Percentiles rank a stretch among this genome's conserved stretches.
Evolutionary conservation across 2,888 invertebrate genomes (phyloP).

Genomic region (Pegoplata infirma): DNA sequence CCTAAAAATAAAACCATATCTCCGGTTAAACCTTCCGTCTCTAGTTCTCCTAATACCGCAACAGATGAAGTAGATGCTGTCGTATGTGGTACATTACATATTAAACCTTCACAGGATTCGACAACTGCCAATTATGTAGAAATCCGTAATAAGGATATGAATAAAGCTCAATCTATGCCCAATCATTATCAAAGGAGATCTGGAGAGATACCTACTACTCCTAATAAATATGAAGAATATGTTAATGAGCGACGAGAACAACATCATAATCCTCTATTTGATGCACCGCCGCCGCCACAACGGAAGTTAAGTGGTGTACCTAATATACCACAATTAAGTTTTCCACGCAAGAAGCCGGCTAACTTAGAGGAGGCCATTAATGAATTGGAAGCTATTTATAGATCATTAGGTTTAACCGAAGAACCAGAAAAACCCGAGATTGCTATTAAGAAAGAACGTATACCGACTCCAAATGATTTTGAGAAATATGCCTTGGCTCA

Average conservation of each 20-base stretch:
- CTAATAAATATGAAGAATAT: constrained; percentile 77
- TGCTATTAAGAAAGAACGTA: constrained; percentile 65
- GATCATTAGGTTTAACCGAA: constrained; percentile 91
- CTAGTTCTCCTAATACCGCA: constrained; percentile 1
- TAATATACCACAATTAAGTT: constrained; percentile 71
- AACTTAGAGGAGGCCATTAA: constrained; percentile 92
- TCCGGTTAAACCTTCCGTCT: neutral
- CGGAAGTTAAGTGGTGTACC: constrained; percentile 68
- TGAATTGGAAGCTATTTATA: constrained; percentile 94
- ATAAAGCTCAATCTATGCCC: constrained; percentile 77
- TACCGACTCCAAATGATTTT: constrained; percentile 74
- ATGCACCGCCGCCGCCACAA: constrained; percentile 69
- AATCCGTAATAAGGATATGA: constrained; percentile 71
- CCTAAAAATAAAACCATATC: constrained; percentile 67
- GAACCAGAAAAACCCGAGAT: no score
- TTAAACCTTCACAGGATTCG: constrained; percentile 73
- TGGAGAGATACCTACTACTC: constrained; percentile 68
- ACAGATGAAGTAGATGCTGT: constrained; percentile 69
- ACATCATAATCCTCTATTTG: constrained; percentile 69
- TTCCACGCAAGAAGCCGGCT: constrained; percentile 81
- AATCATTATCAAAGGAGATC: constrained; percentile 74
- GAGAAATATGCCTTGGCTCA: constrained; percentile 79
- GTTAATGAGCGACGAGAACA: constrained; percentile 74
- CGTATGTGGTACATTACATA: constrained; percentile 74
- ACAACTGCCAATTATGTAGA: constrained; percentile 72